Conservation (phyloP, 2,888 invertebrate genomes). For the Xestobium rufovillosum region DNA sequence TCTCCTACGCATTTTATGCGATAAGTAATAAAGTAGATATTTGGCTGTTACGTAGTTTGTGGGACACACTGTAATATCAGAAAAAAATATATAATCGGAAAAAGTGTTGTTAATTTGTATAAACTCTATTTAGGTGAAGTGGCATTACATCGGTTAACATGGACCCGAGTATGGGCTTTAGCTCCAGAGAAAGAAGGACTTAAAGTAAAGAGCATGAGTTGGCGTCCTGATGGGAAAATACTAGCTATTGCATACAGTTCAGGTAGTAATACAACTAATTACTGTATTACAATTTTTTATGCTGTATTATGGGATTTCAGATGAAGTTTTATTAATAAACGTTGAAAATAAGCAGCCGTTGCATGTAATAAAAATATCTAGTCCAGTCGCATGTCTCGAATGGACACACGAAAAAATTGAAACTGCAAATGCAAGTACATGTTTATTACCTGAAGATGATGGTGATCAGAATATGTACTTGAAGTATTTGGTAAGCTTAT, state of each 20-base stretch:
- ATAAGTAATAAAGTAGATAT: too few relatives aligned
- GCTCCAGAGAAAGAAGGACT: constrained; percentile 68
- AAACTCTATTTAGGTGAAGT: constrained; percentile 78
- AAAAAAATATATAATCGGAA: too few relatives aligned
- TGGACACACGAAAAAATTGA: constrained; percentile 50
- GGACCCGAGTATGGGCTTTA: constrained; percentile 88
- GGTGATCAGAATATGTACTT: constrained; percentile 33
- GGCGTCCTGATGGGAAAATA: constrained; percentile 94
- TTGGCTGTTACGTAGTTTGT: too few relatives aligned
- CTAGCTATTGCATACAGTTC: constrained; percentile 64
- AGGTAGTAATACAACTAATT: constrained; percentile 48
- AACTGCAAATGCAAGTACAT: constrained; percentile 18
- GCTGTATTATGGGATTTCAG: constrained; percentile 37
- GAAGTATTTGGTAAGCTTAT: constrained; percentile 34
- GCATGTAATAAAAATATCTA: constrained; percentile 54
- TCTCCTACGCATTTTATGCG: too few relatives aligned
- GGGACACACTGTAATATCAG: too few relatives aligned
- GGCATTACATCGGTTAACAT: constrained; percentile 78
- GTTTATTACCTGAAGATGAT: constrained; percentile 18
- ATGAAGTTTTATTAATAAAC: constrained; percentile 65
- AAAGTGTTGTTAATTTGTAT: too few relatives aligned
- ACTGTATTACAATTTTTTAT: background rate
- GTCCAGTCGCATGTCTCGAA: constrained; percentile 62
- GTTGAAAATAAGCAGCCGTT: constrained; percentile 80
- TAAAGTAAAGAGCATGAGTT: constrained; percentile 70